These are phyloP conservation scores for Ectropis grisescens DNA, from an alignment of 1,140 invertebrate species.

Conservation along the genomic window DNA sequence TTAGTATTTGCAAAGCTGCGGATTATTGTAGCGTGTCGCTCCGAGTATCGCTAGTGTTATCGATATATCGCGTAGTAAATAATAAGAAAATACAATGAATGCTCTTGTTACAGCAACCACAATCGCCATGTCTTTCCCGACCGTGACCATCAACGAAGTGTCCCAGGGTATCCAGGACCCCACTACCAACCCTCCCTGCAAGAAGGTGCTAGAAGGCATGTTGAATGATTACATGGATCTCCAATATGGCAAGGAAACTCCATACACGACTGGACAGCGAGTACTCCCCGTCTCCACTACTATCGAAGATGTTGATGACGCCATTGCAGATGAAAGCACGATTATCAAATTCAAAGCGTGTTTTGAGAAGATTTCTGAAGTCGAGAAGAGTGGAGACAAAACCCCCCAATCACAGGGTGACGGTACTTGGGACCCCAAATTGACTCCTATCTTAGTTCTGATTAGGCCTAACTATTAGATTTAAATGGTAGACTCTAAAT, in stretches of 20 bases:
- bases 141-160: constrained; percentile 38
- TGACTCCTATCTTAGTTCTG: constrained; percentile 42
- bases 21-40: no score
- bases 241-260: constrained; percentile 41
- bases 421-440: constrained; percentile 43
- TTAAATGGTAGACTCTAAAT: neutral
- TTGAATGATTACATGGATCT: constrained; percentile 57
- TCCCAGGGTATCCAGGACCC: constrained; percentile 32
- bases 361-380: constrained; percentile 37
- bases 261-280: constrained; percentile 48
- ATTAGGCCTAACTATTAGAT: constrained; percentile 30
- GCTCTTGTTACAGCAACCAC: no score
- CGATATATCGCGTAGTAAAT: no score
- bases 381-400: constrained; percentile 37
- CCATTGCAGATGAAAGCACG: constrained; percentile 20
- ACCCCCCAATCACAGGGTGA: constrained; percentile 33
- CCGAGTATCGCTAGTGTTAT: no score
- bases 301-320: constrained; percentile 36
- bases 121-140: constrained; percentile 35
- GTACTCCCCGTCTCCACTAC: constrained; percentile 33
- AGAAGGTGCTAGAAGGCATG: constrained; percentile 49
- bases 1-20: no score
- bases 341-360: constrained; percentile 39
- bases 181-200: constrained; percentile 20
- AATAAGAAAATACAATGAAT: no score